phyloP scores from a whole-genome alignment of 2,797 vertebrate species.

The Mormyrus proboscirostris region DNA sequence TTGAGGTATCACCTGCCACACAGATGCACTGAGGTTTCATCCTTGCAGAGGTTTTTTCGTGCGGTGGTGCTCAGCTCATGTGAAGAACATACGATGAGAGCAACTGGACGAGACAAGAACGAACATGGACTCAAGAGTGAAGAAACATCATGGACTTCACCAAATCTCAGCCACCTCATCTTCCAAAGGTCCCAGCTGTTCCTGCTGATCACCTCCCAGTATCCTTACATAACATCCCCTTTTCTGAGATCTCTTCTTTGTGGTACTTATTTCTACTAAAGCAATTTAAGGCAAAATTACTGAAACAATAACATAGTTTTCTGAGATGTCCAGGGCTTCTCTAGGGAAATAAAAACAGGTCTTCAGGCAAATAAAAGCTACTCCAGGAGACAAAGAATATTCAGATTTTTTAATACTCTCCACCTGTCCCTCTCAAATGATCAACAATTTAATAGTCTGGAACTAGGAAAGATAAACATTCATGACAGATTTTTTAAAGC shows the following conservation, averaged over 20 bases:
- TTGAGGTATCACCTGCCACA: not conserved
- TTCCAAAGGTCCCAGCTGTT: not conserved
- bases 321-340: not conserved
- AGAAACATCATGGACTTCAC: not conserved
- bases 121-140: not conserved
- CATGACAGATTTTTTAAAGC: not conserved
- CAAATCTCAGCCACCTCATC: not conserved
- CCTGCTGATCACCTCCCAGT: not conserved
- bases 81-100: not conserved
- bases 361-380: not conserved
- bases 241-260: not conserved
- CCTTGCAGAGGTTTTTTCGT: not conserved
- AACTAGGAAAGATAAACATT: not conserved
- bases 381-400: not conserved
- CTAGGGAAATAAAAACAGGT: not conserved
- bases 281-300: not conserved
- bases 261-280: not conserved
- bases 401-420: not conserved
- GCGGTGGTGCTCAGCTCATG: not conserved
- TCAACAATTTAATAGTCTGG: not conserved
- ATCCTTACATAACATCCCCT: not conserved
- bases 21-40: not conserved
- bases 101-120: not conserved
- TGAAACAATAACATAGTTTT: not conserved
- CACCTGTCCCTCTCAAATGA: not conserved